A percentile compares a stretch with the other conserved stretches of the same genome.
phyloP scores from a whole-genome alignment of 2,888 invertebrate genomes.

The Sarcophaga caerulescens region DNA sequence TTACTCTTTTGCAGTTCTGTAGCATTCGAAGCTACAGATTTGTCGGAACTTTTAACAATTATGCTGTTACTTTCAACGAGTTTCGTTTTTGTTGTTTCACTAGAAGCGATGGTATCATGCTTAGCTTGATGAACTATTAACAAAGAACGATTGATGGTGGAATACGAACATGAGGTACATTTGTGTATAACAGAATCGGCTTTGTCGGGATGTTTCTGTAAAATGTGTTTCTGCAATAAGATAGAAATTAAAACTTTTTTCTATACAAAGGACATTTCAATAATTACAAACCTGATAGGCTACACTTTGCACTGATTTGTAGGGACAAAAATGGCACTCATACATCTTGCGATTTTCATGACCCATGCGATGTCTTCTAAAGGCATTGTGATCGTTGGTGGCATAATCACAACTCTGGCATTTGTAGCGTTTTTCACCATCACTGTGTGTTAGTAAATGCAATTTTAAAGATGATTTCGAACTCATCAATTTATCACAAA shows the following conservation, averaged over 20 bases:
- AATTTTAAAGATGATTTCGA: slow-evolving; percentile 82
- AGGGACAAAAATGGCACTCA: slow-evolving; percentile 89
- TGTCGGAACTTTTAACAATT: slow-evolving; percentile 12
- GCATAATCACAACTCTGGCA: slow-evolving; percentile 88
- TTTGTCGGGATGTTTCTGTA: slow-evolving; percentile 88
- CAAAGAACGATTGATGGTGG: slow-evolving; percentile 79
- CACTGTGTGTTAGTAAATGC: slow-evolving; percentile 81
- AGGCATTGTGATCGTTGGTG: slow-evolving; percentile 90
- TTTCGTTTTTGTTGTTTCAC: slow-evolving; percentile 10
- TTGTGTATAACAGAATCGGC: slow-evolving; percentile 83
- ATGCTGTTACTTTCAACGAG: neutral
- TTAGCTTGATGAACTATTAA: slow-evolving; percentile 78
- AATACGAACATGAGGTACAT: slow-evolving; percentile 77
- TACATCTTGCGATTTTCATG: slow-evolving; percentile 89
- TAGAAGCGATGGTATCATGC: slow-evolving; percentile 70
- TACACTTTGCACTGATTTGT: slow-evolving; percentile 90
- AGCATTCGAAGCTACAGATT: slow-evolving; percentile 5
- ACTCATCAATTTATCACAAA: slow-evolving; percentile 75
- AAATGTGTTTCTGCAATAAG: slow-evolving; percentile 84
- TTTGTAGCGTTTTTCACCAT: slow-evolving; percentile 83
- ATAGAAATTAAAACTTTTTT: neutral
- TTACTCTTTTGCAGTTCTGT: slow-evolving; percentile 71
- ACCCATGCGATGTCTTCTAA: slow-evolving; percentile 87
- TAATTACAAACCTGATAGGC: slow-evolving; percentile 84
- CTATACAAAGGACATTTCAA: neutral